Evolutionary conservation across 2,113 vertebrate species (phyloP).

Genomic region (Macrotus californicus): DNA sequence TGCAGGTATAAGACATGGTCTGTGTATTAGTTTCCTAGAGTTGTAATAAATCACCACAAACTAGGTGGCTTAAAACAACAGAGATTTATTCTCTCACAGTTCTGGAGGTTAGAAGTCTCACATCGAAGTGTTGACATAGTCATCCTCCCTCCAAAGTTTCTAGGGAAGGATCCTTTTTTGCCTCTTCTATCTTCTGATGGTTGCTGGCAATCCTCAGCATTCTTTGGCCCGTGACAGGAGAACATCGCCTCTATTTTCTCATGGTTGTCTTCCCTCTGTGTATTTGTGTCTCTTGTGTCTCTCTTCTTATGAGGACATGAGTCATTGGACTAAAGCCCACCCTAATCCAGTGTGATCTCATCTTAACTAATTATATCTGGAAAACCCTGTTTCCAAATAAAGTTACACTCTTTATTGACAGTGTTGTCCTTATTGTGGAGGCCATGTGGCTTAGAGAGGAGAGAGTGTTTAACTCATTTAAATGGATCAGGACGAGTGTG

Average conservation of each 20-base stretch:
- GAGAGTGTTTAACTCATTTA: background rate
- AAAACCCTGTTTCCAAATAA: constrained; percentile 25
- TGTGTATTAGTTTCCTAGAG: background rate
- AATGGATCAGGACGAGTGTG: background rate
- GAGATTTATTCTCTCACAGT: background rate
- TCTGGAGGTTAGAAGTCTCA: background rate
- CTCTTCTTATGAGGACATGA: background rate
- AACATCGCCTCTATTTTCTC: background rate
- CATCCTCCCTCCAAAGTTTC: background rate
- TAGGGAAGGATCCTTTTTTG: background rate
- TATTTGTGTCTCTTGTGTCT: background rate
- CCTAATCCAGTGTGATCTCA: background rate
- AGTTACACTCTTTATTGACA: background rate
- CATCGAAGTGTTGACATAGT: background rate
- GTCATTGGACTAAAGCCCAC: background rate
- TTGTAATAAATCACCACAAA: background rate
- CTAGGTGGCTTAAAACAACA: background rate
- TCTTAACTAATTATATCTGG: background rate
- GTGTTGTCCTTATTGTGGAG: background rate
- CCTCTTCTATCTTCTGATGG: background rate
- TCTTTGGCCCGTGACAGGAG: background rate
- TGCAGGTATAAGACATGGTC: background rate
- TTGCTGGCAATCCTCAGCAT: background rate
- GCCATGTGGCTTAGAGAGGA: background rate
- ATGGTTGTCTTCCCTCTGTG: background rate